Base-by-base conservation (phyloP, 2,797 vertebrate species). In the Melanogrammus aeglefinus region DNA sequence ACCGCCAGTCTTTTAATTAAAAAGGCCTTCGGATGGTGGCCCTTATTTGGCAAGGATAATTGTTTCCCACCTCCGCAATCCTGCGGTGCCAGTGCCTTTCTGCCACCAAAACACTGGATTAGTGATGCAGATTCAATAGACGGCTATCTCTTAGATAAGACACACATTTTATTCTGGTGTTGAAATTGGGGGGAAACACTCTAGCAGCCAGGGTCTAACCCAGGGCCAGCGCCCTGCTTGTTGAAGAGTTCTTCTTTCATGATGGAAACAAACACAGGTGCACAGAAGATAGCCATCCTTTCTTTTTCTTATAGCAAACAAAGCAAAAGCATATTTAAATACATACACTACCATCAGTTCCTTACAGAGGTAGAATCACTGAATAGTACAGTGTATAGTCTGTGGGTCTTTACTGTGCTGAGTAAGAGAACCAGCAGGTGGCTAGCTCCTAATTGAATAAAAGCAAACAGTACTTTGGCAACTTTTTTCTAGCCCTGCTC, bases 1-100 rank as follows among this genome's bases (percentile, higher is more conserved):
- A 86, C 88, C 84, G 88, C 83, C 87, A 90, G 91, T 88, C 89
- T 90, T 90, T 90, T 92, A 91, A 92, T 92, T 92, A 91, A 91
- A 92, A 91, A 90, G 86, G 84, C 88, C 80, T 82, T 82, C 41
- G 78, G 81, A 57, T 79, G 79, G 77, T 75, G 76, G 78, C 77
- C 80, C 75, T 79, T 82, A 77, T 89, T 87, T 87, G 75, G 76
- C 90, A 89, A 88, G 90, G 82, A 87, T 90, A 83, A 88, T 89
- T 90, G 88, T 91, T 91, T 91, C 87, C 78, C 80, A 84, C 41
- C 76, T 47, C 78, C 77, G 78, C 80, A 81, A 83, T 83, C 85
- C 83, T 82, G 44, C 12, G 31, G 83, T 75, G 78, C 79, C 51
- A 75, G 39, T 76, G 66, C 72, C 35, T 75, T 76, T 73, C 80